Percentiles rank a stretch among this genome's conserved stretches.
phyloP scores from a whole-genome alignment of 2,888 invertebrate genomes.

The Epistrophe eligans region DNA sequence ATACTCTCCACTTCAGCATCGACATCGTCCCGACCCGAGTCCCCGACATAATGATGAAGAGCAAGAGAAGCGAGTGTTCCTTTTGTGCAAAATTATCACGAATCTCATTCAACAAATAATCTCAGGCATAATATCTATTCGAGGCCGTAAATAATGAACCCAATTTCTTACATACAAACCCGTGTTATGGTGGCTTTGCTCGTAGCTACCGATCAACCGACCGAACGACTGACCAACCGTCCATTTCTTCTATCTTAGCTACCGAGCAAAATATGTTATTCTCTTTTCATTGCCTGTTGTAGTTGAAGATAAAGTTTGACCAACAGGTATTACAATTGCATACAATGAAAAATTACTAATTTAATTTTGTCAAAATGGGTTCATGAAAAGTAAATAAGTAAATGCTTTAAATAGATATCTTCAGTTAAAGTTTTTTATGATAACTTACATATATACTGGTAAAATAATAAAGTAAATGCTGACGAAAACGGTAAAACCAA shows the following conservation, averaged over 20 bases:
- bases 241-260: constrained; percentile 36
- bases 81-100: constrained; percentile 77
- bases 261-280: constrained; percentile 53
- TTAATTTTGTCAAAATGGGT: not conserved
- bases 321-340: not conserved
- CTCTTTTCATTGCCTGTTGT: not conserved
- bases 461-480: too few species aligned
- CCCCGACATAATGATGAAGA: constrained; percentile 70
- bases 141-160: constrained; percentile 78
- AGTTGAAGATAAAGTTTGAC: constrained; percentile 3
- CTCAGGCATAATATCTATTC: constrained; percentile 78
- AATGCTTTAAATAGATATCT: too few species aligned
- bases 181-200: constrained; percentile 73
- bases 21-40: too few species aligned
- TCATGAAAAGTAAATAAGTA: too few species aligned
- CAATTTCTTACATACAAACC: constrained; percentile 77
- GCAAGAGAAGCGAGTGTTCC: constrained; percentile 76
- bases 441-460: too few species aligned
- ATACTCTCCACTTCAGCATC: not conserved
- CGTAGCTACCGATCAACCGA: constrained; percentile 70
- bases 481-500: too few species aligned
- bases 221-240: constrained; percentile 1
- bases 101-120: constrained; percentile 78
- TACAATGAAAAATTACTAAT: not conserved
- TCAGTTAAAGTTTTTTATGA: too few species aligned